Percentiles rank a stretch among this genome's conserved stretches.
Evolutionary conservation across 1,140 invertebrate species (phyloP).

Genomic region (Ceratina australensis): DNA sequence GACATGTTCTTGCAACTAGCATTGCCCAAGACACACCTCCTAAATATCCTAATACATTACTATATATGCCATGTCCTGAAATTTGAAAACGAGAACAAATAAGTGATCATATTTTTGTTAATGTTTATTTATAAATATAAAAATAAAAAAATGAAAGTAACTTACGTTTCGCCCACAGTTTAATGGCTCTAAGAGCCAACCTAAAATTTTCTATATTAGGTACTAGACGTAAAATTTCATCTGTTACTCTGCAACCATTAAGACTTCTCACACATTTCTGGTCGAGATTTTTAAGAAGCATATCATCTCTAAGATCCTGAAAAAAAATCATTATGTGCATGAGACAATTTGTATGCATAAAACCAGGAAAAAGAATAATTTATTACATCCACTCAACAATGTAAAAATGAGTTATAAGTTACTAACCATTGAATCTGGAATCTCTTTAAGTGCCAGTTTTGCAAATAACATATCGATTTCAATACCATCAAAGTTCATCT

Average conservation of each 20-base stretch:
- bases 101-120: neutral
- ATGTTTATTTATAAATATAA: neutral
- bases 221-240: slow-evolving; percentile 97
- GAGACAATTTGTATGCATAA: slow-evolving; percentile 6
- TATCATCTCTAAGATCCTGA: slow-evolving; percentile 94
- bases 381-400: too few relatives aligned
- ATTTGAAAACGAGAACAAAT: slow-evolving; percentile 59
- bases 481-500: slow-evolving; percentile 99
- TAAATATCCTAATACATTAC: slow-evolving; percentile 98
- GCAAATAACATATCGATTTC: slow-evolving; percentile 99
- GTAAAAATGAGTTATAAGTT: slow-evolving; percentile 5
- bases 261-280: slow-evolving; percentile 97
- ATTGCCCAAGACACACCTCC: slow-evolving; percentile 99
- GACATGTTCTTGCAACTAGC: slow-evolving; percentile 98
- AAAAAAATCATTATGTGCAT: slow-evolving; percentile 6
- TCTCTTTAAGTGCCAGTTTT: slow-evolving; percentile 94
- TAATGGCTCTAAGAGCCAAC: slow-evolving; percentile 95
- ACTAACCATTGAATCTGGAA: slow-evolving; percentile 85
- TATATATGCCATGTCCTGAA: slow-evolving; percentile 97
- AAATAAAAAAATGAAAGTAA: neutral
- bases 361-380: neutral
- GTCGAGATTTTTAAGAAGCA: slow-evolving; percentile 96
- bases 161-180: slow-evolving; percentile 99
- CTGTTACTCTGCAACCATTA: slow-evolving; percentile 98
- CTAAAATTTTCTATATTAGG: slow-evolving; percentile 97